Base-by-base conservation (phyloP, 2,113 vertebrate species). In the Xyliphius kryptos region DNA sequence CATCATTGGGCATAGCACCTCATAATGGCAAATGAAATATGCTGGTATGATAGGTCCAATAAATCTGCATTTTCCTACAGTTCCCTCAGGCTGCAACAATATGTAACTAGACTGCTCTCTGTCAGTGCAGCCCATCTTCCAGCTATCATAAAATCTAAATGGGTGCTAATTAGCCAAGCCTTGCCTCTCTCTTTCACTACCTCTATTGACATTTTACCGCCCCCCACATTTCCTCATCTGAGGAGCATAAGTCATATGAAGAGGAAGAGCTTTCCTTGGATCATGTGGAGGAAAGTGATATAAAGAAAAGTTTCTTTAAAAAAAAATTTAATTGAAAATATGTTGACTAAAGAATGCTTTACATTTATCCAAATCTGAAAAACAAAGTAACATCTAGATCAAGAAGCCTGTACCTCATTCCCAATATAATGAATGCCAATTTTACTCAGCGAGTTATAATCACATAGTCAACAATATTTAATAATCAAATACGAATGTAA, bases 101-200 rank as follows among this genome's bases (percentile, higher is more conserved):
- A 97, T 98, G 94, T 97, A 97, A 95, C 96, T 92, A 93, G 91
- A 95, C 93, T 91, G 89, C 89, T 90, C 92, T 92, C 92, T 97
- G 93, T 95, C 96, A 98, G 90, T 92, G 93, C 92, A 93, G 91
- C 92, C 91, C 89, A 98, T 97, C 94, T 97, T 92, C 85, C 90
- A 91, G 93, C 93, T 92, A 88, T 97, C 96, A 97, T 98, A 97
- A 98, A 98, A 98, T 98, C 95, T 98, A 98, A 98, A 98, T 97
- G 94, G 95, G 92, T 92, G 94, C 96, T 98, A 98, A 98, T 98
- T 98, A 98, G 92, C 91, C 94, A 90, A 91, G 93, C 94, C 92
- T 97, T 97, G 91, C 93, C 90, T 94, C 92, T 92, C 93, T 92
- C 91, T 94, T 91, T 97, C 95, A 92, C 93, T 95, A 97, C 96